Evolutionary conservation across 2,888 invertebrate genomes (phyloP), one percentile per base, ranked within the genome.

Genomic region (Cheilosia variabilis): DNA sequence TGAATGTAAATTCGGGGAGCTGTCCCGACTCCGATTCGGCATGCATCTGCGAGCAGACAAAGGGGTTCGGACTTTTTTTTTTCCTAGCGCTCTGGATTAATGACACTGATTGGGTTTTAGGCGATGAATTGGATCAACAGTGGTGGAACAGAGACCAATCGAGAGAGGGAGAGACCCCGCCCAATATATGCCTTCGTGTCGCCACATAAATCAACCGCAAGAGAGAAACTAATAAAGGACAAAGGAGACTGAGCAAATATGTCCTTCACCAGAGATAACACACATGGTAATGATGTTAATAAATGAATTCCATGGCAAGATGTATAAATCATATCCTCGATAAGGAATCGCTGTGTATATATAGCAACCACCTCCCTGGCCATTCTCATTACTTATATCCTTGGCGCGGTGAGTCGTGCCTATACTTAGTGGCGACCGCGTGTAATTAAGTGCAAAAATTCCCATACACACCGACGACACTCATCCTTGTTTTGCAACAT

Each of bases 201-300:
- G 81, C 62, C 66, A 72, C 76, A 81, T 81, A 86, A 86, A 81
- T 81, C 81, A 86, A 69, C 31, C 37, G 3, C 19, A 10, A 41
- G 5, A 58, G 41, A 50, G 27, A 37, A 55, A 47, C 47, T 19
- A 76, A 63, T 15, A 37, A 62, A 37, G 37, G 55, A 6, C 52
- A 43, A 47, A 57, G 57, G 37, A 77, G 58, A 69, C 63, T 76
- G 57, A 57, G 62, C 63, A 62, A 68, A 63, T 22, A 73, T 58
- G 31, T 19, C 31, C 34, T 17, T 27, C 27, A 31, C 57, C 75
- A 65, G 43, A 77, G 60, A 60, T 60, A 60, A 24, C 60, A 69
- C 75, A 77, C 81, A 86, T 86, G 81, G 81, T 76, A 77, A 86
- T 86, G 81, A 81, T 81, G 76, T 72, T 81, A 81, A 86, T 72